These are phyloP conservation scores for Ostrea denselamellosa DNA, from an alignment of 1,140 invertebrate genomes.

Conservation along the genomic window DNA sequence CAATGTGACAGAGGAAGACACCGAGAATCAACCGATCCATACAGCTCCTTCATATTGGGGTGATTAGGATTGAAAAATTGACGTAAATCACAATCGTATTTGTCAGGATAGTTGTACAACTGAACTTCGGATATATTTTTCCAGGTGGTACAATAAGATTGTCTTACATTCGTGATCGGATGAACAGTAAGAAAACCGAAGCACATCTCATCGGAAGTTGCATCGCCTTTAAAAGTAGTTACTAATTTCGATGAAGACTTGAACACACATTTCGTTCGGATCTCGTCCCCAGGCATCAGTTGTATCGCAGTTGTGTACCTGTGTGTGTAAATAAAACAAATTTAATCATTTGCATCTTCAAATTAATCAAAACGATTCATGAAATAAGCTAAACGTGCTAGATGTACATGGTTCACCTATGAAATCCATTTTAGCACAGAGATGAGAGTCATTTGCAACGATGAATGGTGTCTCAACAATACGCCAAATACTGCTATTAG, in stretches of 20 bases:
- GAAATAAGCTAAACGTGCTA: too few species aligned
- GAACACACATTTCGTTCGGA: slow-evolving; percentile 58
- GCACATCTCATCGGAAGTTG: slow-evolving; percentile 66
- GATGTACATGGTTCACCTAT: too few species aligned
- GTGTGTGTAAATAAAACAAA: too few species aligned
- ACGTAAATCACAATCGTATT: neutral
- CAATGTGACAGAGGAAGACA: neutral
- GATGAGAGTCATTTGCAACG: too few species aligned
- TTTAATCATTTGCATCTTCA: too few species aligned
- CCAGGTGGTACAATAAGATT: slow-evolving; percentile 43
- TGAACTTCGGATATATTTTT: slow-evolving; percentile 36
- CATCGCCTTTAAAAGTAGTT: slow-evolving; percentile 61
- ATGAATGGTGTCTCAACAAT: too few species aligned
- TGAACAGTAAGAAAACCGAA: slow-evolving; percentile 63
- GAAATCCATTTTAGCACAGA: too few species aligned
- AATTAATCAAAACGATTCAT: too few species aligned
- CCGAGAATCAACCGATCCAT: neutral
- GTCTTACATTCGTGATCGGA: slow-evolving; percentile 51
- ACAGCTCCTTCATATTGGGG: neutral
- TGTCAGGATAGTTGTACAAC: neutral
- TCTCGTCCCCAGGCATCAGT: slow-evolving; percentile 53
- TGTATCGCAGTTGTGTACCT: neutral
- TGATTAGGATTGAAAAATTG: neutral
- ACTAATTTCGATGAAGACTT: slow-evolving; percentile 50
- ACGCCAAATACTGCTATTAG: too few species aligned